A percentile compares a stretch with the other conserved stretches of the same genome.
Conservation (phyloP, 1,140 invertebrate species). For the Harpegnathos saltator region DNA sequence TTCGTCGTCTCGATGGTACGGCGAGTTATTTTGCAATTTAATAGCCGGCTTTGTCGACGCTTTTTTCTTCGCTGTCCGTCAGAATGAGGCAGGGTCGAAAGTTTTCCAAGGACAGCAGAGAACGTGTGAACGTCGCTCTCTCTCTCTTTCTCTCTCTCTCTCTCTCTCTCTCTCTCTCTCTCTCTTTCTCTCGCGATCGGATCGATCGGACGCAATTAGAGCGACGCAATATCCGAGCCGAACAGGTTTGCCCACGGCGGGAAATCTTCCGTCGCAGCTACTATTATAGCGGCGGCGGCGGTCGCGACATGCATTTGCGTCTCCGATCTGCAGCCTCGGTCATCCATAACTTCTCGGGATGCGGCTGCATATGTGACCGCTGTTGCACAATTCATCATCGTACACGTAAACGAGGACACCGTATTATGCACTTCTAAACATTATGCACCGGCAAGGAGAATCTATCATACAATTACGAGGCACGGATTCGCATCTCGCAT, state of each 20-base stretch:
- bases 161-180: too few species aligned
- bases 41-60: constrained; percentile 30
- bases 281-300: not conserved
- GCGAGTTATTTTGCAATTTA: constrained; percentile 70
- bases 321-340: constrained; percentile 13
- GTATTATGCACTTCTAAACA: constrained; percentile 17
- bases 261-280: constrained; percentile 4
- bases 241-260: not conserved
- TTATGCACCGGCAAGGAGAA: constrained; percentile 3
- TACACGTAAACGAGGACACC: constrained; percentile 18
- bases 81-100: not conserved
- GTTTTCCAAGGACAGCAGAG: constrained; percentile 19
- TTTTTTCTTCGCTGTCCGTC: constrained; percentile 10
- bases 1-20: not conserved
- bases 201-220: not conserved
- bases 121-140: not conserved
- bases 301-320: constrained; percentile 13
- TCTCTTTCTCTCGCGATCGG: not conserved
- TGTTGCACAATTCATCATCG: constrained; percentile 51
- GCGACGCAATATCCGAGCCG: not conserved
- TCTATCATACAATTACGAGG: constrained; percentile 29
- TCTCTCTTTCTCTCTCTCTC: too few species aligned
- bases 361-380: not conserved
- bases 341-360: constrained; percentile 34
- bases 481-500: not conserved